These are phyloP conservation scores for Ichneumoninae sp. DNA, from an alignment of 2,888 invertebrate species.

Conservation along the genomic window DNA sequence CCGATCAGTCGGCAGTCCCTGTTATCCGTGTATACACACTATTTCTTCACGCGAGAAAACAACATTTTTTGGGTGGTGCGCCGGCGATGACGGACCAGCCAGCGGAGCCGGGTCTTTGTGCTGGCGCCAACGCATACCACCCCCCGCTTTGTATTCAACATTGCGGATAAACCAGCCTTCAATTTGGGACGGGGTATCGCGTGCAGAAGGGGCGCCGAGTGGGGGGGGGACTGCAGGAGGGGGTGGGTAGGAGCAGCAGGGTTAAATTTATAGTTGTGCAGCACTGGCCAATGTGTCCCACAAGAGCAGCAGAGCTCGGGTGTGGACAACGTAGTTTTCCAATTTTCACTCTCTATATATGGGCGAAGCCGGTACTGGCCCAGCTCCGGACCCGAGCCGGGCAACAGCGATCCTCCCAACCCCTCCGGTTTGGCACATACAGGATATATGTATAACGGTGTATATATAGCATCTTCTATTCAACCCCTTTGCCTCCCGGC, in stretches of 20 bases:
- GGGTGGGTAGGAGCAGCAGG: conserved; percentile 32
- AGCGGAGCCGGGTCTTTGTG: conserved; percentile 26
- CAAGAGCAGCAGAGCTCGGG: conserved; percentile 69
- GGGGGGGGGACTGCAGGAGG: background rate
- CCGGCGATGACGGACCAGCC: conserved; percentile 1
- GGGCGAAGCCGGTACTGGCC: conserved; percentile 1
- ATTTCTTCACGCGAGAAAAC: conserved; percentile 10
- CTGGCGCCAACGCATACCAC: conserved; percentile 23
- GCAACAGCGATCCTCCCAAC: conserved; percentile 42
- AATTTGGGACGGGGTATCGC: conserved; percentile 59
- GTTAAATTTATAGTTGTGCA: conserved; percentile 71
- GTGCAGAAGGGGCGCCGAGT: conserved; percentile 16
- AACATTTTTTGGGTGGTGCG: background rate
- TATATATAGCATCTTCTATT: conserved; percentile 38
- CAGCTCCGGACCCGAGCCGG: conserved; percentile 23
- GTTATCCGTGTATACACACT: background rate
- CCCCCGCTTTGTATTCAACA: conserved; percentile 52
- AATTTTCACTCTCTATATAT: conserved; percentile 74
- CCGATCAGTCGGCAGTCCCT: background rate
- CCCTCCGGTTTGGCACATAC: conserved; percentile 20
- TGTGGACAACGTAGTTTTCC: conserved; percentile 78
- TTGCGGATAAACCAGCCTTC: conserved; percentile 67
- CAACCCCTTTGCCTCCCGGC: conserved; percentile 16
- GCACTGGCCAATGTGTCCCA: conserved; percentile 67
- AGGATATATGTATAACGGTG: conserved; percentile 51